phyloP scores from a whole-genome alignment of 2,113 vertebrate genomes.

The Gadus macrocephalus region DNA sequence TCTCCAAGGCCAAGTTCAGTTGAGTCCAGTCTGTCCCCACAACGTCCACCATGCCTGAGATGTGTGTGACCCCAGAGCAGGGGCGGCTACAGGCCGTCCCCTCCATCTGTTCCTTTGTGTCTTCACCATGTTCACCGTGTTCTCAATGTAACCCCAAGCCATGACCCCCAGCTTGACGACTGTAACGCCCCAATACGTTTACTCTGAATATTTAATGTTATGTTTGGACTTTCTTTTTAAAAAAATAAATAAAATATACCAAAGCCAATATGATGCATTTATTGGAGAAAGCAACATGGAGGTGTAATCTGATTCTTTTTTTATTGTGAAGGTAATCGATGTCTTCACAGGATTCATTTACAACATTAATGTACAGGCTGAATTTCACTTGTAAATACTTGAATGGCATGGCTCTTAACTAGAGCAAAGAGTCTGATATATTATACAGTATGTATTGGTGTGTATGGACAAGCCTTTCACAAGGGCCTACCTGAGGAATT shows the following conservation, averaged over 20 bases:
- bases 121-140: neutral
- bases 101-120: neutral
- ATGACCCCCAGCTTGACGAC: slow-evolving; percentile 4
- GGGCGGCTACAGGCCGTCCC: neutral
- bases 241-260: slow-evolving; percentile 32
- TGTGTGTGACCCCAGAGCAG: slow-evolving; percentile 1
- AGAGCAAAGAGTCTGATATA: too few relatives aligned
- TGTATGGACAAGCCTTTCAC: too few relatives aligned
- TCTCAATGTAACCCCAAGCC: neutral
- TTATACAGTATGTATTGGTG: too few relatives aligned
- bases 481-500: too few relatives aligned
- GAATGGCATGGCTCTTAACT: too few relatives aligned
- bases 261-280: neutral
- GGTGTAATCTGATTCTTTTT: too few relatives aligned
- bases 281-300: neutral
- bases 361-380: too few relatives aligned
- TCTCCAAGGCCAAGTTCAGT: slow-evolving; percentile 80
- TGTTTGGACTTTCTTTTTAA: slow-evolving; percentile 37
- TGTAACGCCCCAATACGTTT: slow-evolving; percentile 34
- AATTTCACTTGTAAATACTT: too few relatives aligned
- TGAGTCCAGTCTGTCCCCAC: slow-evolving; percentile 44
- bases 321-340: too few relatives aligned
- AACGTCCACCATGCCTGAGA: neutral
- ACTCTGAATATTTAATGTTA: slow-evolving; percentile 47
- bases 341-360: too few relatives aligned